phyloP scores from a whole-genome alignment of 2,888 invertebrate species.

The Clunio marinus region DNA sequence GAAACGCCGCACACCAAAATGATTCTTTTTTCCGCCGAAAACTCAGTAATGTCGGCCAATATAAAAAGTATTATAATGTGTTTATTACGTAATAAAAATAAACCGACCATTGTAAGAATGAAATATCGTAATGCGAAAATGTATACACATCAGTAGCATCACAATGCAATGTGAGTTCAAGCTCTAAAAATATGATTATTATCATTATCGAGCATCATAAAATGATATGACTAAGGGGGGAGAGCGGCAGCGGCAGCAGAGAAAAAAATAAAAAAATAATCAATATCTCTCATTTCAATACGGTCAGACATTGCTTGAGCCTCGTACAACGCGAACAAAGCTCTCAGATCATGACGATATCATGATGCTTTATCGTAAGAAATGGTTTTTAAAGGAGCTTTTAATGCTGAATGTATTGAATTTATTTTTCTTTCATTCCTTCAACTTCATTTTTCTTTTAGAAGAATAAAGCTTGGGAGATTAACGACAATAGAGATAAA shows the following conservation, averaged over 20 bases:
- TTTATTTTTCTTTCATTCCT: constrained; percentile 5
- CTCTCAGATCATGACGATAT: constrained; percentile 24
- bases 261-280: not conserved
- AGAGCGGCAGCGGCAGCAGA: not conserved
- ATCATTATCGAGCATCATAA: constrained; percentile 22
- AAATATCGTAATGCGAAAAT: not conserved
- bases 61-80: constrained; percentile 21
- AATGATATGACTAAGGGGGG: not conserved
- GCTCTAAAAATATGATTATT: constrained; percentile 21
- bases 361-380: not conserved
- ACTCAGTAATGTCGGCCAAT: not conserved
- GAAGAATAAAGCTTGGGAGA: constrained; percentile 23
- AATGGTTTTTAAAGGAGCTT: constrained; percentile 30
- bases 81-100: constrained; percentile 6
- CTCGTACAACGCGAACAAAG: not conserved
- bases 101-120: constrained; percentile 25
- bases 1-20: not conserved
- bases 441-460: constrained; percentile 25
- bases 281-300: constrained; percentile 18
- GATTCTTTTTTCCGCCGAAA: not conserved
- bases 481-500: constrained; percentile 33
- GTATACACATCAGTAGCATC: not conserved
- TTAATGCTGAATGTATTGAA: constrained; percentile 31
- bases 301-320: constrained; percentile 6
- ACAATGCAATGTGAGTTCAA: not conserved